Evolutionary conservation across 1,140 invertebrate species (phyloP), one percentile per base, ranked within the genome.

Genomic region (Hyposmocoma kahamanoa): DNA sequence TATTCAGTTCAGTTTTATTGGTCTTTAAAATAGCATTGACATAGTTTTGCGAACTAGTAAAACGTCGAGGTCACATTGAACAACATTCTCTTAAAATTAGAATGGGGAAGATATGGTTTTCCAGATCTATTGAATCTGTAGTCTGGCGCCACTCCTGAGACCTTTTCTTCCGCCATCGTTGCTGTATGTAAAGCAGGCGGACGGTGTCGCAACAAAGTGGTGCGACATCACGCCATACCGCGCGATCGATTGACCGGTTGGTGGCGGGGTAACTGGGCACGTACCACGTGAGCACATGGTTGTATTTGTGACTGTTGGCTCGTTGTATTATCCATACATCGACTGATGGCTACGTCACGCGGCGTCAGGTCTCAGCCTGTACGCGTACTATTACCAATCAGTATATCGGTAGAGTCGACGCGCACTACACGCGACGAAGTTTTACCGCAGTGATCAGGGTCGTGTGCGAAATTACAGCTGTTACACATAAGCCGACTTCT

Each of bases 161-260:
- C n/a, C n/a, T n/a, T n/a, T n/a, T n/a, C n/a, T n/a, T n/a, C n/a
- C n/a, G n/a, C n/a, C n/a, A n/a, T n/a, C n/a, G n/a, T n/a, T n/a
- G n/a, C n/a, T n/a, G n/a, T n/a, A n/a, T n/a, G n/a, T n/a, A n/a
- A n/a, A n/a, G n/a, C n/a, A n/a, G n/a, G n/a, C n/a, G n/a, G n/a
- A n/a, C n/a, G n/a, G 10, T 83, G 80, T 83, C 77, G 68, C 64
- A 77, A 72, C 52, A 56, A 59, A 30, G 63, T 72, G 67, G 69
- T 58, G 52, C 70, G 72, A 81, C 9, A 79, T 84, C 77, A 78
- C 77, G 80, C 77, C 76, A 83, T 60, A 66, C 64, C 70, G 64
- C 62, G 63, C 77, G 66, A 76, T 70, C 52, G 56, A 22, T 22
- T 6, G 24, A 11, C 24, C 24, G 24, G 32, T 34, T 13, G 3